phyloP scores from a whole-genome alignment of 2,888 invertebrate genomes.

The Saturnia pavonia region DNA sequence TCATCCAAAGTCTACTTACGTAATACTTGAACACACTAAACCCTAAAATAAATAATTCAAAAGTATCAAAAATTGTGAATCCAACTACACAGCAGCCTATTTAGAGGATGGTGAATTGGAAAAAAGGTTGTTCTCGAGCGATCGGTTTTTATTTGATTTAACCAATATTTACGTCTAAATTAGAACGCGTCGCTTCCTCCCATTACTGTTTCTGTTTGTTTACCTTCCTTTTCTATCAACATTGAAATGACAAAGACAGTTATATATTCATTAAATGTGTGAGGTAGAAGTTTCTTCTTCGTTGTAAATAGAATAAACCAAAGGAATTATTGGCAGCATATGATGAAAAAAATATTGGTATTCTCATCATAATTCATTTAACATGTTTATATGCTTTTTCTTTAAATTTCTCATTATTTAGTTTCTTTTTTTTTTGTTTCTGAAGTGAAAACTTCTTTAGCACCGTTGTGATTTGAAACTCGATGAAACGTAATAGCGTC shows the following conservation, averaged over 20 bases:
- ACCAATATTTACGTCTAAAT: constrained; percentile 77
- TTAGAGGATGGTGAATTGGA: constrained; percentile 74
- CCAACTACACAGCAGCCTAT: constrained; percentile 55
- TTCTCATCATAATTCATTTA: no score
- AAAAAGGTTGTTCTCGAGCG: constrained; percentile 78
- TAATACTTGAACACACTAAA: no score
- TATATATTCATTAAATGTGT: neutral
- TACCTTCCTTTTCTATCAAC: constrained; percentile 8
- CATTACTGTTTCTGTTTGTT: constrained; percentile 43
- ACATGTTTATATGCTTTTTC: no score
- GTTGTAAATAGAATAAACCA: neutral
- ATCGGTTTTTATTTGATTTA: constrained; percentile 81
- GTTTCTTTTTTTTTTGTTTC: no score
- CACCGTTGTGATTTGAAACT: no score
- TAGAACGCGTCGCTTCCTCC: constrained; percentile 60
- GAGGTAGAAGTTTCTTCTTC: neutral
- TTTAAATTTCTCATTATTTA: no score
- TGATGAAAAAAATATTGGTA: no score
- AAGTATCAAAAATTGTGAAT: constrained; percentile 54
- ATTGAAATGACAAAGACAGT: neutral
- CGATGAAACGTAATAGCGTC: no score
- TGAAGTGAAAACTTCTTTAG: no score
- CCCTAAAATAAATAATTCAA: neutral
- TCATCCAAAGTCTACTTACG: no score
- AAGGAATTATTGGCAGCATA: neutral